phyloP scores from a whole-genome alignment of 2,797 vertebrate species.

The Siniperca obscura region DNA sequence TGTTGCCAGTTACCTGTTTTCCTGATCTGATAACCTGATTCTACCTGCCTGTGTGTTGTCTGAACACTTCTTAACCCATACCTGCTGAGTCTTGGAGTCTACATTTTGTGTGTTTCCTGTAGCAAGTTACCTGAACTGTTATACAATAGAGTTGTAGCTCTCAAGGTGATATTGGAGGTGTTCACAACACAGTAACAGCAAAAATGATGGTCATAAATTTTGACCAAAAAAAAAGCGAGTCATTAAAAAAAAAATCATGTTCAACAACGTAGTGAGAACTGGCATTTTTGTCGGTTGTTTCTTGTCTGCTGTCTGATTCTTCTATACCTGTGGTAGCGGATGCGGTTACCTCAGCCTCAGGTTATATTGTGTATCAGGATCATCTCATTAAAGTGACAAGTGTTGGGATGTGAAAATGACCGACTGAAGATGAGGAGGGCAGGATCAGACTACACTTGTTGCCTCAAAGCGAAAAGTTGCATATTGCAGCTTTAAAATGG shows the following conservation, averaged over 20 bases:
- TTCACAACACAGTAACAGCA: too few species aligned
- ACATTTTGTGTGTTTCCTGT: neutral
- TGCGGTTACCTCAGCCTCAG: constrained; percentile 23
- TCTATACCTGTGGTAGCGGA: constrained; percentile 7
- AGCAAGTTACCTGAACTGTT: neutral
- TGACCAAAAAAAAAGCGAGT: neutral
- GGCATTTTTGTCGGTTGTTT: constrained; percentile 4
- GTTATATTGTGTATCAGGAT: constrained; percentile 26
- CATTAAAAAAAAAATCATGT: neutral
- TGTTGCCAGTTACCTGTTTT: too few species aligned
- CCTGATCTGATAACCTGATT: constrained; percentile 4
- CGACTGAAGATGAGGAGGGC: neutral
- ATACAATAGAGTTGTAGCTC: neutral
- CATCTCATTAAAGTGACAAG: constrained; percentile 36
- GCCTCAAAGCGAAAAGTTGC: neutral
- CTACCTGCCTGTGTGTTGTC: neutral
- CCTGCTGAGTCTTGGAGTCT: neutral
- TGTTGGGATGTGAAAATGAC: constrained; percentile 18
- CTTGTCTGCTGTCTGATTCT: constrained; percentile 4
- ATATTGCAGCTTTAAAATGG: neutral
- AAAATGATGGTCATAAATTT: neutral
- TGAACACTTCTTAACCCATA: neutral
- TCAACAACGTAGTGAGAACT: neutral
- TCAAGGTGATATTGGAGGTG: neutral
- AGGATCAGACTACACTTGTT: neutral